Evolutionary conservation across 1,140 invertebrate genomes (phyloP), one percentile per base, ranked within the genome.

Genomic region (Bombus ignitus): DNA sequence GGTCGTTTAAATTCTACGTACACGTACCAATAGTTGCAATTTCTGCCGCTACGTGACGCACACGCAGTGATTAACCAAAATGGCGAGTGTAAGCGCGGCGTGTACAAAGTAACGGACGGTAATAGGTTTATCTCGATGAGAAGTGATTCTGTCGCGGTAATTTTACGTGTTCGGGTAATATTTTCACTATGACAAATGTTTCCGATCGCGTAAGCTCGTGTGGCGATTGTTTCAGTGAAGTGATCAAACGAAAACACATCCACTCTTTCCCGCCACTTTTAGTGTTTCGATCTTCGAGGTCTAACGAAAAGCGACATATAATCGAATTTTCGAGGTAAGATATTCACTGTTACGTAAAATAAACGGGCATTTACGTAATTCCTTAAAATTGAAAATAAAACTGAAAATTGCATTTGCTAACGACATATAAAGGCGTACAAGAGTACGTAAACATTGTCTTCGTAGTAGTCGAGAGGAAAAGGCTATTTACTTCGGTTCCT

Each of bases 251-350:
- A 53, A 53, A 53, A 22, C 18, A 53, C 18, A 53, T 22, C 18
- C 47, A 22, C 47, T 8, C 47, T 18, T 53, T 53, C 47, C 47
- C 47, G 18, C 47, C 18, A 53, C 18, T 53, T 22, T 53, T 8
- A 22, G 1, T 0, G 18, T 22, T 53, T 53, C 18, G 5, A 53
- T 0, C 5, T 22, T 53, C 6, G 5, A 1, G 18, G 0, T 22
- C 2, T 13, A 62, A 62, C 13, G 10, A 13, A 62, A 66, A 8
- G 6, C n/a, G 2, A 5, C 13, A 1, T 32, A 9, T 25, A 68
- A 68, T 35, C 8, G 22, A 68, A 37, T 35, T 37, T 37, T 35
- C 9, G 8, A 68, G n/a, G 13, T 32, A 66, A 66, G n/a, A 35
- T 5, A 32, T 37, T 35, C 35, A 0, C 15, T 18, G 35, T 68